A percentile compares a stretch with the other conserved stretches of the same genome.
Evolutionary conservation across 2,888 invertebrate genomes (phyloP).

Genomic region (Maniola hyperantus): DNA sequence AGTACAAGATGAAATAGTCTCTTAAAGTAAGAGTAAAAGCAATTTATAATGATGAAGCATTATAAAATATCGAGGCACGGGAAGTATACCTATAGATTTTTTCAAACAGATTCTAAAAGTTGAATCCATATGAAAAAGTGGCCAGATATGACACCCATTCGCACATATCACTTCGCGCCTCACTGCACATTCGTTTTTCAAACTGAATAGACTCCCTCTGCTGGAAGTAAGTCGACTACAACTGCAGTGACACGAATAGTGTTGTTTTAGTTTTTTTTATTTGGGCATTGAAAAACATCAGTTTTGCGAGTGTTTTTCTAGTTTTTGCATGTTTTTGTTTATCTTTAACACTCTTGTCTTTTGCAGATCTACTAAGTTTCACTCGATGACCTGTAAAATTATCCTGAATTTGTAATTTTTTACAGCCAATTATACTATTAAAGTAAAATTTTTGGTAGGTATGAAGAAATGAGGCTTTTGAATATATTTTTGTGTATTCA

Average conservation of each 20-base stretch:
- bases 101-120: slow-evolving; percentile 1
- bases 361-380: background rate
- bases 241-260: slow-evolving; percentile 27
- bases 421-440: too few relatives aligned
- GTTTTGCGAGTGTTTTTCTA: background rate
- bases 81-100: background rate
- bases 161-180: slow-evolving; percentile 24
- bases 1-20: too few relatives aligned
- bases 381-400: background rate
- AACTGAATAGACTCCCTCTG: slow-evolving; percentile 28
- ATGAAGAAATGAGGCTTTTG: too few relatives aligned
- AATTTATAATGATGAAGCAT: too few relatives aligned
- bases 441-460: too few relatives aligned
- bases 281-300: background rate
- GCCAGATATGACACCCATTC: slow-evolving; percentile 11
- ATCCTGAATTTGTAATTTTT: background rate
- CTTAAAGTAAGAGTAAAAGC: too few relatives aligned
- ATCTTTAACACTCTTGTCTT: background rate
- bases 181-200: slow-evolving; percentile 31
- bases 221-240: slow-evolving; percentile 28
- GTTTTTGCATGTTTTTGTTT: background rate
- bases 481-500: too few relatives aligned
- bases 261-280: slow-evolving; percentile 20
- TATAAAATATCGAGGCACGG: too few relatives aligned
- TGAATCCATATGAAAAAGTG: slow-evolving; percentile 13